Percentiles rank a stretch among this genome's conserved stretches.
Evolutionary conservation across 2,113 vertebrate genomes (phyloP).

Genomic region (Diadophis punctatus): DNA sequence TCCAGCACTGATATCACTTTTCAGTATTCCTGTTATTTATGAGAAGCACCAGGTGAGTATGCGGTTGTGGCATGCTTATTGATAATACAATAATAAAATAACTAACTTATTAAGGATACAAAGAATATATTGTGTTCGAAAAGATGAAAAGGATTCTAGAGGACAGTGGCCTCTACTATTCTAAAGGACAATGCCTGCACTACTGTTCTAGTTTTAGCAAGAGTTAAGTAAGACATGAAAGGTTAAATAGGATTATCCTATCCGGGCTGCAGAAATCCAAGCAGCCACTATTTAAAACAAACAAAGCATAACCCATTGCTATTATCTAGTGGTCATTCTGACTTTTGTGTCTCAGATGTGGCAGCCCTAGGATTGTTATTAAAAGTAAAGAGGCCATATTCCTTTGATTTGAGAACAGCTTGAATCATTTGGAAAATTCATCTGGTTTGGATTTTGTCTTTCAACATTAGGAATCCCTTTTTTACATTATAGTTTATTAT

Average conservation of each 20-base stretch:
- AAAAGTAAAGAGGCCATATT: not conserved
- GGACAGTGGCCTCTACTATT: not conserved
- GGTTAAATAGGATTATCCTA: not conserved
- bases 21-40: constrained; percentile 92
- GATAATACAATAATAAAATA: not conserved
- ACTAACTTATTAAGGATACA: not conserved
- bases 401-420: not conserved
- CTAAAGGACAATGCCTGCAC: not conserved
- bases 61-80: not conserved
- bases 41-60: constrained; percentile 92
- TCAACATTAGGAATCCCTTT: not conserved
- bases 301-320: not conserved
- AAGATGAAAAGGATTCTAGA: not conserved
- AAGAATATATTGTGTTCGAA: not conserved
- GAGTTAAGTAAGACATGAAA: not conserved
- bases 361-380: not conserved
- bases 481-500: not conserved
- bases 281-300: not conserved
- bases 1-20: constrained; percentile 85
- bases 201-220: not conserved
- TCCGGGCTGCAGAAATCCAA: not conserved
- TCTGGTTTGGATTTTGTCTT: not conserved
- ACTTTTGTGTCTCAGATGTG: not conserved
- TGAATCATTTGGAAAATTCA: not conserved
- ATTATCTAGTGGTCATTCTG: not conserved